phyloP scores from a whole-genome alignment of 2,113 vertebrate genomes.

The Oryctolagus cuniculus region mOryCun1.1 NC_091443.1:99904501-99905000 shows the following conservation, averaged over 20 bases:
- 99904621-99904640: not conserved
- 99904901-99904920: not conserved
- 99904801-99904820: not conserved
- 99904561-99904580: not conserved
- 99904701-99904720: not conserved
- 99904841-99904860: conserved; percentile 22
- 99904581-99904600: not conserved
- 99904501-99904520: not conserved
- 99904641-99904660: not conserved
- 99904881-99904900: not conserved
- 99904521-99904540: not conserved
- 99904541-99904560: not conserved
- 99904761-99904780: conserved; percentile 2
- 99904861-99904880: not conserved
- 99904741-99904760: not conserved
- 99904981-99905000: no score
- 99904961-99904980: not conserved
- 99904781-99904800: not conserved
- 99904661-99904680: conserved; percentile 40
- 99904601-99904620: not conserved
- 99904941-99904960: not conserved
- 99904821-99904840: not conserved
- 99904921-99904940: not conserved
- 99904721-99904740: not conserved
- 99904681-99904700: not conserved